Base-by-base conservation (phyloP, 2,888 invertebrate genomes). In the Plemyria rubiginata region DNA sequence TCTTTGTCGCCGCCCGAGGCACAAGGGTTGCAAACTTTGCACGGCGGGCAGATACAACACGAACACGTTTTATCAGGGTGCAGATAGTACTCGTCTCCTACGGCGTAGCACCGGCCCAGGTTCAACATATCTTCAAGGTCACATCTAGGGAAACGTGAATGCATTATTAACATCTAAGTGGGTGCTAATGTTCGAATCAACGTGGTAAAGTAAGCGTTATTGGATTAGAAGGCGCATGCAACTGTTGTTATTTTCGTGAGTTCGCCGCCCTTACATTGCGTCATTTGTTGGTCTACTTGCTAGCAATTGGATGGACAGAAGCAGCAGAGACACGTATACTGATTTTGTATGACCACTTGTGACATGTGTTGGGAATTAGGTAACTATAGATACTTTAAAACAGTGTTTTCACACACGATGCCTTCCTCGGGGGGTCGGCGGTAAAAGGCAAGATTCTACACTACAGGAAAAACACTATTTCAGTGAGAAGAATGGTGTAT, bases 41-140 rank as follows among this genome's bases (percentile, higher is more conserved):
- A 82, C 0, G 71, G 53, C 12, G 53, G 46, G 28, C 59, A 56
- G 9, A 32, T 29, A 0, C 54, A 49, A 54, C 69, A 65, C 0
- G 29, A 4, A 32, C 66, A 72, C 1, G 67, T 63, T 66, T 84
- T 85, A 65, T 79, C 75, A 0, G 84, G 76, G 29, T 84, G 83
- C 2, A 88, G n/a, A 64, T 62, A 76, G 69, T 92, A 91, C 29
- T 90, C 88, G 13, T 91, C 88, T 2, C 91, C 91, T 1, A 81
- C 62, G 0, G 90, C 91, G 67, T 84, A 84, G 58, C 90, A 89
- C 0, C 85, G 81, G 13, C 92, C 92, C 40, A 92, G 72, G 67
- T 85, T 85, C 62, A 90, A 55, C 85, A 86, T 87, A 62, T 90
- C 90, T 69, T 86, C 82, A 2, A 92, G 72, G 45, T 91, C 88